phyloP scores from a whole-genome alignment of 2,888 invertebrate species.

The Sepiola atlantica region DNA sequence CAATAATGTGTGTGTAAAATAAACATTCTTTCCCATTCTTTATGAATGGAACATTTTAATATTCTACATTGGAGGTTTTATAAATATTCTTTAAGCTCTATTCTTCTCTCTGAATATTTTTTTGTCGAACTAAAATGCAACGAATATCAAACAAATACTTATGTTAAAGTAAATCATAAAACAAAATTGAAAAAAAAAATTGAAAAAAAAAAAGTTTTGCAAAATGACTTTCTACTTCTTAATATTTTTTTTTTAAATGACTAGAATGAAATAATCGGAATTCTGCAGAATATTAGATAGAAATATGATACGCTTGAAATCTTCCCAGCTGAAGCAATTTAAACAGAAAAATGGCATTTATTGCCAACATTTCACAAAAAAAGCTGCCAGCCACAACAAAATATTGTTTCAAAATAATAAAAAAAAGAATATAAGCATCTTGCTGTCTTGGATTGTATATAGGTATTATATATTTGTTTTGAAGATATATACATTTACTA shows the following conservation, averaged over 20 bases:
- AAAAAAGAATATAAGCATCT: neutral
- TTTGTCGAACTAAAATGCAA: neutral
- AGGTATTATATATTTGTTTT: neutral
- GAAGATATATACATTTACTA: neutral
- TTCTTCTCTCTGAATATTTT: neutral
- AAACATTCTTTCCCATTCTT: too few relatives aligned
- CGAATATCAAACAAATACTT: neutral
- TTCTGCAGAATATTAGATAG: neutral
- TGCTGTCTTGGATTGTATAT: neutral
- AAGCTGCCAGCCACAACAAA: neutral
- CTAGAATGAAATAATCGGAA: neutral
- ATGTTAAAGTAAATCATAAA: neutral
- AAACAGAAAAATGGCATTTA: neutral
- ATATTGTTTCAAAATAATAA: neutral
- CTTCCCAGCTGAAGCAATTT: neutral
- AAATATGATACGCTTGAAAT: neutral
- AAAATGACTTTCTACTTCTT: neutral
- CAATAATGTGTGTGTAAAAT: too few relatives aligned
- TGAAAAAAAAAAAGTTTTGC: neutral
- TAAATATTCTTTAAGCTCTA: neutral
- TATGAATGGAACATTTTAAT: too few relatives aligned
- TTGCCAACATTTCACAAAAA: neutral
- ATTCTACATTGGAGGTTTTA: neutral
- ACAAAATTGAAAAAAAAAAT: neutral
- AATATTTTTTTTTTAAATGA: neutral